These are phyloP conservation scores for Lepus oiostolus DNA, from an alignment of 2,797 vertebrate species.

Conservation along the genomic window DNA sequence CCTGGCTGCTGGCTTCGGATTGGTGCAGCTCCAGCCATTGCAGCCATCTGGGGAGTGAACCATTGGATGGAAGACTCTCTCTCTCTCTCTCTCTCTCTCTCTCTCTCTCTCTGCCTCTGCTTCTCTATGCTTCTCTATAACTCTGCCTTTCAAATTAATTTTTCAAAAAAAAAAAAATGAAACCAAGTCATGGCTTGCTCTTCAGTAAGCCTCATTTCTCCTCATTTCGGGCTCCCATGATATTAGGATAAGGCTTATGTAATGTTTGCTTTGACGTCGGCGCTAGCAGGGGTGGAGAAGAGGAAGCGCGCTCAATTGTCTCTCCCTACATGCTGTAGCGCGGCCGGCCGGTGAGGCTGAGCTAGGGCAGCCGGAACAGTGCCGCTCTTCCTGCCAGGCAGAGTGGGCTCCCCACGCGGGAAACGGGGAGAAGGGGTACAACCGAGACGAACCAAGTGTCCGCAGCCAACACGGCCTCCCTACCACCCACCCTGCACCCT, in stretches of 20 bases:
- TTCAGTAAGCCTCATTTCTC: slow-evolving; percentile 19
- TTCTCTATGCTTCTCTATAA: too few relatives aligned
- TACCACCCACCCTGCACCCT: background rate
- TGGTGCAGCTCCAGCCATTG: too few relatives aligned
- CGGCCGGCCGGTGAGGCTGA: background rate
- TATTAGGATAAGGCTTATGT: slow-evolving; percentile 2
- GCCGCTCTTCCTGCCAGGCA: background rate
- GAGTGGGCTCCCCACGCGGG: background rate
- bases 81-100: too few relatives aligned
- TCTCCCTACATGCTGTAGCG: slow-evolving; percentile 5
- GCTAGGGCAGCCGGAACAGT: background rate
- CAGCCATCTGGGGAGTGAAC: too few relatives aligned
- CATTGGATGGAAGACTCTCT: too few relatives aligned
- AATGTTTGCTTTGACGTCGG: slow-evolving; percentile 54
- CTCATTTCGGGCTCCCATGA: slow-evolving; percentile 31
- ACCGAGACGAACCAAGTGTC: background rate
- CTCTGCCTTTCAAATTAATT: too few relatives aligned
- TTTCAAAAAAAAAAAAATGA: slow-evolving; percentile 9
- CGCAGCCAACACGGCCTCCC: background rate
- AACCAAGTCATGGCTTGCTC: slow-evolving; percentile 50
- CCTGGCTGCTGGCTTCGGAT: too few relatives aligned
- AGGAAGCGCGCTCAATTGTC: background rate
- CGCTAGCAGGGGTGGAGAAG: background rate
- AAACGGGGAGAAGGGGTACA: background rate
- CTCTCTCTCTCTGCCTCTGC: too few relatives aligned